These are phyloP conservation scores for Drosophila prolongata DNA, from an alignment of 2,888 invertebrate genomes.

Conservation along the genomic window DNA sequence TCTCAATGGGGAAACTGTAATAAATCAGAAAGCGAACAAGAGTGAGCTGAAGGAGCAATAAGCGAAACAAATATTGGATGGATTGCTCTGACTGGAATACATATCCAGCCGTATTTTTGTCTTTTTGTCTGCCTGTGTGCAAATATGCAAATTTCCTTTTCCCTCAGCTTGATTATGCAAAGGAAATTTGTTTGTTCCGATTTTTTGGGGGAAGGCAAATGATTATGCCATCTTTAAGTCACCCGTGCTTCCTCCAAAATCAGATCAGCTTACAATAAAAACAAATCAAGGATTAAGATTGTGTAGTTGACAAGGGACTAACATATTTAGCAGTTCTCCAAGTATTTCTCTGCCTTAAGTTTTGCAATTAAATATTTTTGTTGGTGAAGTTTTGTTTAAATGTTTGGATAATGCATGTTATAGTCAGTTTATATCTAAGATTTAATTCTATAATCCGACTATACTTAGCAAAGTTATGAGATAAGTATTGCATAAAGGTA, in stretches of 20 bases:
- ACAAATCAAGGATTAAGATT: not conserved
- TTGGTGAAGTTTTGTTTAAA: too few species aligned
- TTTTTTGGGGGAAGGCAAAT: constrained; percentile 2
- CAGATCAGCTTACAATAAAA: not conserved
- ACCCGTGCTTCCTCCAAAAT: not conserved
- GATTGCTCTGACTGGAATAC: constrained; percentile 19
- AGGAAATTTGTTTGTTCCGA: constrained; percentile 37
- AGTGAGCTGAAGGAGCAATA: not conserved
- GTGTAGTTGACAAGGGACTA: not conserved
- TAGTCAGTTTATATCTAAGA: too few species aligned
- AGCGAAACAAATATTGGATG: constrained; percentile 25
- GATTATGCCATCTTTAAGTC: not conserved
- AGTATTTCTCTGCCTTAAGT: too few species aligned
- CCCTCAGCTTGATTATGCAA: constrained; percentile 43
- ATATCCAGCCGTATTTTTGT: constrained; percentile 8
- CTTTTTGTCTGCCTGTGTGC: constrained; percentile 17
- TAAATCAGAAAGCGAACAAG: constrained; percentile 53
- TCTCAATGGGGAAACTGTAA: constrained; percentile 53
- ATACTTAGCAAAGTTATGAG: too few species aligned
- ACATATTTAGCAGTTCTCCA: too few species aligned
- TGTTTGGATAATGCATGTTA: too few species aligned
- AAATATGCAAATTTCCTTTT: constrained; percentile 68
- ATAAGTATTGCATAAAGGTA: too few species aligned
- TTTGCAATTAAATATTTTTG: too few species aligned
- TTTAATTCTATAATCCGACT: too few species aligned